Base-by-base conservation (phyloP, 2,888 invertebrate genomes). In the Meteorus colon region DNA sequence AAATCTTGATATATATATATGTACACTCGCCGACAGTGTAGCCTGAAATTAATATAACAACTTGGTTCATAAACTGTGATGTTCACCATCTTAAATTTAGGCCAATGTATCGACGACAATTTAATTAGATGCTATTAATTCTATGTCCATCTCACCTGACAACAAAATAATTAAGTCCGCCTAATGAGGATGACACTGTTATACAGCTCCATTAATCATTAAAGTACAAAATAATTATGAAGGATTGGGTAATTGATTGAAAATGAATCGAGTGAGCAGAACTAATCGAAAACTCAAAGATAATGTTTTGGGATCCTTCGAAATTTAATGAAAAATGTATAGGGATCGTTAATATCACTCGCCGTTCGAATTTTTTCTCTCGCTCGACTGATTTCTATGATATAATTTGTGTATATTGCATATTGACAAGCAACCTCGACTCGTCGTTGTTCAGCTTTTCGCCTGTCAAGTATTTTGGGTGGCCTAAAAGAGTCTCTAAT, bases 381-480 rank as follows among this genome's bases (percentile, higher is more conserved):
- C 73, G 24, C 59, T 65, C 45, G 55, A 66, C 66, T 65, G 51
- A 67, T 37, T 24, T 45, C 41, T 48, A 16, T n/a, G 3, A n/a
- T 55, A 19, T 19, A 2, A 19, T 55, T 19, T 19, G 24, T 19
- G 19, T 55, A 2, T n/a, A 24, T 8, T 55, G 2, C 0, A 19
- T 55, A 55, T 19, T 19, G 19, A 8, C 19, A 8, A 55, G 19
- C 27, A 19, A 63, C 67, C 41, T 55, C 59, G 55, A 55, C 65
- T 70, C 70, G 69, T 76, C 34, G 67, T 73, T 51, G 73, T 62
- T 34, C 63, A 73, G 31, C 24, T 19, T 69, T 73, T 80, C 80
- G 82, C 80, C 19, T 77, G 78, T 78, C 78, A 71, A 81, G 78
- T 82, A 84, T 84, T 83, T 86, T 84, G 82, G 86, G 84, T 83